Conservation (phyloP, 2,113 vertebrate genomes). For the Xiphophorus couchianus region DNA sequence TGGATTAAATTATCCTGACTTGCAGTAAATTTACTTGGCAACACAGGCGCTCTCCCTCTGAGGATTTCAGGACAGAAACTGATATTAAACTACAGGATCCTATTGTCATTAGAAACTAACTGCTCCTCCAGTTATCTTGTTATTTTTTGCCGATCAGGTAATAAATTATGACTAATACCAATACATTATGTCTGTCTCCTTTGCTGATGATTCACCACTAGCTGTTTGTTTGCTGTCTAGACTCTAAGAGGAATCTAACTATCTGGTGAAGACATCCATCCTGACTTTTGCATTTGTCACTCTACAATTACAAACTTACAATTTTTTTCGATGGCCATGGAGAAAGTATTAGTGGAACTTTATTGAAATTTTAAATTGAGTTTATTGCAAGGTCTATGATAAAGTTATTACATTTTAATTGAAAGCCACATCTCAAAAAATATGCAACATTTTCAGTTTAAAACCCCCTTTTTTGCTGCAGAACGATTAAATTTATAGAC, state of each 20-base stretch:
- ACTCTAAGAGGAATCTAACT: not conserved
- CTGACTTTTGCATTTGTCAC: not conserved
- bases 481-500: too few species aligned
- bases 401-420: too few species aligned
- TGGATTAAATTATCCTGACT: not conserved
- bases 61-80: not conserved
- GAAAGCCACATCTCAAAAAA: too few species aligned
- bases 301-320: too few species aligned
- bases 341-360: too few species aligned
- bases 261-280: slow-evolving; percentile 12
- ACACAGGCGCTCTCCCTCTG: not conserved
- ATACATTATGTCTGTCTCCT: slow-evolving; percentile 15
- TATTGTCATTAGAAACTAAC: not conserved
- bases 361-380: too few species aligned
- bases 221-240: slow-evolving; percentile 12
- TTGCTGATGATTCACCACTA: slow-evolving; percentile 4
- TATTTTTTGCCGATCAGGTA: not conserved
- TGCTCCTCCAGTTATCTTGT: slow-evolving; percentile 3
- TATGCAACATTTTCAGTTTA: too few species aligned
- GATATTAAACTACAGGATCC: not conserved
- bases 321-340: too few species aligned
- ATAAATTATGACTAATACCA: slow-evolving; percentile 21
- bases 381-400: too few species aligned
- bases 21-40: not conserved
- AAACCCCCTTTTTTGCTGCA: too few species aligned